Percentiles rank a stretch among this genome's conserved stretches.
These are phyloP conservation scores for Agraylea sexmaculata DNA, from an alignment of 1,140 invertebrate species.

Conservation along the genomic window DNA sequence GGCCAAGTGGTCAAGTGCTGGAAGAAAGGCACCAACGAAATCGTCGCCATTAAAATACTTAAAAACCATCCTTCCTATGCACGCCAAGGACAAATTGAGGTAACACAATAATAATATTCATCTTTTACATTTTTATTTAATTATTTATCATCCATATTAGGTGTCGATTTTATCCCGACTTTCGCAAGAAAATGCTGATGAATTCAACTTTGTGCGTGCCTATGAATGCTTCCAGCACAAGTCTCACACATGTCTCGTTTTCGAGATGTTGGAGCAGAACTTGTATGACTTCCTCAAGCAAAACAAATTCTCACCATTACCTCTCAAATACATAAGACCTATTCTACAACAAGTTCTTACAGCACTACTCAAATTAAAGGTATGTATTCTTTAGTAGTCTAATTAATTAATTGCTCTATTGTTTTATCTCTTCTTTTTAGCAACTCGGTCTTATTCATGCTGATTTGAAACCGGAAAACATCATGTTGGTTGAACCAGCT, in stretches of 20 bases:
- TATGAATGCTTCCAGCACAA: slow-evolving; percentile 99
- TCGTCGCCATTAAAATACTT: slow-evolving; percentile 98
- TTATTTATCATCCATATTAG: slow-evolving; percentile 30
- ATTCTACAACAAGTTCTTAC: slow-evolving; percentile 98
- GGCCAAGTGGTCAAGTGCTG: slow-evolving; percentile 99
- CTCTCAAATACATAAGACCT: slow-evolving; percentile 95
- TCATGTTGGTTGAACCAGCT: slow-evolving; percentile 97
- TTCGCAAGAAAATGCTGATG: slow-evolving; percentile 98
- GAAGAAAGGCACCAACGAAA: slow-evolving; percentile 99
- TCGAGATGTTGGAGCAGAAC: slow-evolving; percentile 99
- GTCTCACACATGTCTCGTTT: slow-evolving; percentile 98
- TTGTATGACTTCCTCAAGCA: slow-evolving; percentile 99
- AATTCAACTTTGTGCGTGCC: slow-evolving; percentile 98
- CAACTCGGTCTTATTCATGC: slow-evolving; percentile 98
- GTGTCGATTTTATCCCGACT: slow-evolving; percentile 93
- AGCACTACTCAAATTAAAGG: slow-evolving; percentile 94
- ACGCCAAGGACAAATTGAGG: slow-evolving; percentile 98
- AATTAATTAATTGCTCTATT: not conserved
- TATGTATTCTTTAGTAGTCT: no score
- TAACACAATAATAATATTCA: slow-evolving; percentile 29
- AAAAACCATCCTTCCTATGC: slow-evolving; percentile 99
- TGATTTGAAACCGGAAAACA: slow-evolving; percentile 99
- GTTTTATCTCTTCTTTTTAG: slow-evolving; percentile 39
- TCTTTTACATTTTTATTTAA: not conserved
- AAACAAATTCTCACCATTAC: slow-evolving; percentile 97